Evolutionary conservation across 2,113 vertebrate species (phyloP).

Genomic region (Channa argus): DNA sequence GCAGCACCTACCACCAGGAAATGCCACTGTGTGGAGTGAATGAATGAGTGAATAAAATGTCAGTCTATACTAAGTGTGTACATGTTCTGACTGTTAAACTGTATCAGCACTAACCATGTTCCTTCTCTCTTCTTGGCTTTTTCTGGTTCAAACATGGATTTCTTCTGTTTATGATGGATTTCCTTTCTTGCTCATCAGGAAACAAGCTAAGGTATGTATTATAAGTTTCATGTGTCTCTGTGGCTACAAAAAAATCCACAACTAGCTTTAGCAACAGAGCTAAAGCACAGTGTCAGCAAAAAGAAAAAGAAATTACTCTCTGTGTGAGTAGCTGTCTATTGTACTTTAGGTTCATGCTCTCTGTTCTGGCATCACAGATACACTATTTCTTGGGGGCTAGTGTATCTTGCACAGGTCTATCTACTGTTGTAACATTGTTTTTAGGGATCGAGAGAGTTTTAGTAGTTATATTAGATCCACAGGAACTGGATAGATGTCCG

Average conservation of each 20-base stretch:
- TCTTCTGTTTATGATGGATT: constrained; percentile 31
- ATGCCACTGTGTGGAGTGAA: constrained; percentile 47
- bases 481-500: constrained; percentile 75
- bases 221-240: constrained; percentile 26
- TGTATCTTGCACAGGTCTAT: constrained; percentile 33
- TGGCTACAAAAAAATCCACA: constrained; percentile 10
- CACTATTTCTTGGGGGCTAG: constrained; percentile 17
- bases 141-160: constrained; percentile 25
- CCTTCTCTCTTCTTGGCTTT: constrained; percentile 33
- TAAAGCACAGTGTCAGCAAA: background rate
- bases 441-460: constrained; percentile 63
- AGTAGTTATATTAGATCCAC: constrained; percentile 70
- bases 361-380: constrained; percentile 13
- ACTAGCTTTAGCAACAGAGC: background rate
- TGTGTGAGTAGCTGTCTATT: background rate
- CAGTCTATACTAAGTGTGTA: constrained; percentile 2
- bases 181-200: constrained; percentile 64
- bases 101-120: constrained; percentile 51
- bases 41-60: constrained; percentile 33
- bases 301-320: constrained; percentile 18
- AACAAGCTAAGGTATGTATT: constrained; percentile 84
- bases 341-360: constrained; percentile 1
- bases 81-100: constrained; percentile 50
- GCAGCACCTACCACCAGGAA: constrained; percentile 61
- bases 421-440: constrained; percentile 46